phyloP scores from a whole-genome alignment of 2,113 vertebrate genomes.

The human region GRCh38 chr6:44291501-44292000 shows the following conservation, averaged over 20 bases:
- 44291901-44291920: not conserved
- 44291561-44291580: not conserved
- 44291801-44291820: not conserved
- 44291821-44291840: too few species aligned
- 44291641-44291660: not conserved
- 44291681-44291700: not conserved
- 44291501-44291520: not conserved
- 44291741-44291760: too few species aligned
- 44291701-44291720: too few species aligned
- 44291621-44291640: not conserved
- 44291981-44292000: not conserved
- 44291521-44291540: fast-evolving
- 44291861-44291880: too few species aligned
- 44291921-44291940: not conserved
- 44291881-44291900: not conserved
- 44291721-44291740: too few species aligned
- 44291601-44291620: not conserved
- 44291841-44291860: not conserved
- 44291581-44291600: not conserved
- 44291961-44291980: not conserved
- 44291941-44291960: fast-evolving
- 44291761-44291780: too few species aligned
- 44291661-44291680: not conserved
- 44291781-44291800: not conserved
- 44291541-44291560: not conserved